phyloP scores from a whole-genome alignment of 2,797 vertebrate genomes.

The Salmo trutta region DNA sequence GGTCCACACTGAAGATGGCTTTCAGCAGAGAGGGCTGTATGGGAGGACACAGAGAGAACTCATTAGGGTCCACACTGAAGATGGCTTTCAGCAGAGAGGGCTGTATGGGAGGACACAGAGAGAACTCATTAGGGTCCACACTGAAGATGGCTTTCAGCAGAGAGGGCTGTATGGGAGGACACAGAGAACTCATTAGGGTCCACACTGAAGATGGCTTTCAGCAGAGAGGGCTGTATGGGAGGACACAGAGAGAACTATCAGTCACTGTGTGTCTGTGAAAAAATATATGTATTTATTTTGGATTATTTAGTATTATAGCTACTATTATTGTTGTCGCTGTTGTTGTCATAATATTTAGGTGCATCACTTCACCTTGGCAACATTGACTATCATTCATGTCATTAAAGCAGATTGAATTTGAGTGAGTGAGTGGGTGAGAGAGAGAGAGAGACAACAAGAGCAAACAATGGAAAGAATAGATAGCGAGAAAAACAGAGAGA shows the following conservation, averaged over 20 bases:
- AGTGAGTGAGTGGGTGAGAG: no score
- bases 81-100: slow-evolving; percentile 95
- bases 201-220: slow-evolving; percentile 97
- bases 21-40: slow-evolving; percentile 90
- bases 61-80: slow-evolving; percentile 95
- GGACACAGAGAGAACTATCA: not conserved
- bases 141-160: slow-evolving; percentile 98
- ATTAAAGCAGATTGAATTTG: no score
- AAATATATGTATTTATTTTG: slow-evolving; percentile 96
- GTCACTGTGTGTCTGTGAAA: slow-evolving; percentile 16
- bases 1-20: slow-evolving; percentile 97
- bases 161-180: slow-evolving; percentile 78
- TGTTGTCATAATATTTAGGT: slow-evolving; percentile 80
- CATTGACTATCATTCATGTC: no score
- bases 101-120: slow-evolving; percentile 64
- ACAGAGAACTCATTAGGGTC: slow-evolving; percentile 84
- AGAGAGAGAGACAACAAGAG: slow-evolving; percentile 82
- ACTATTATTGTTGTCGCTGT: slow-evolving; percentile 73
- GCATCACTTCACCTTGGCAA: slow-evolving; percentile 79
- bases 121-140: slow-evolving; percentile 88
- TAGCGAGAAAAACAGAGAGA: not conserved
- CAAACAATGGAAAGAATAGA: slow-evolving; percentile 24
- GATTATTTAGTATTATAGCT: slow-evolving; percentile 95
- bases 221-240: slow-evolving; percentile 84
- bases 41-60: slow-evolving; percentile 46